phyloP scores from a whole-genome alignment of 1,140 invertebrate genomes.

The Plodia interpunctella region DNA sequence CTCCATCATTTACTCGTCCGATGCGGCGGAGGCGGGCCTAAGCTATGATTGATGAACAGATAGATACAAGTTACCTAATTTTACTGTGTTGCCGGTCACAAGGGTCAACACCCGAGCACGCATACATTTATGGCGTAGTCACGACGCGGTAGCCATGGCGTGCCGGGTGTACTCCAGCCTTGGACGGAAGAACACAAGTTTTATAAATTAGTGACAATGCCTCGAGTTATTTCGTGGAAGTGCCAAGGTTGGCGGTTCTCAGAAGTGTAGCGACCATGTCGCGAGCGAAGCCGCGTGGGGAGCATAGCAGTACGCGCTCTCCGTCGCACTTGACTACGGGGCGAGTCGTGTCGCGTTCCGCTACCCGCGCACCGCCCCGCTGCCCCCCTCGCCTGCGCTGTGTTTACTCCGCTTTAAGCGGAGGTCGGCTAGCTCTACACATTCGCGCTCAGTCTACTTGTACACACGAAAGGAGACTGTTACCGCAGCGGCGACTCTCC shows the following conservation, averaged over 20 bases:
- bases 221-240: slow-evolving; percentile 67
- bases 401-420: slow-evolving; percentile 19
- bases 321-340: slow-evolving; percentile 20
- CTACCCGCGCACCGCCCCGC: slow-evolving; percentile 19
- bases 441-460: slow-evolving; percentile 47
- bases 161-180: slow-evolving; percentile 32
- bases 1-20: slow-evolving; percentile 37
- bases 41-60: slow-evolving; percentile 37
- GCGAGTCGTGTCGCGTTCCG: slow-evolving; percentile 13
- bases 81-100: slow-evolving; percentile 22
- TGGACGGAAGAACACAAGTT: slow-evolving; percentile 50
- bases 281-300: slow-evolving; percentile 17
- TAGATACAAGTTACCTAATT: slow-evolving; percentile 34
- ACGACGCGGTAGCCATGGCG: slow-evolving; percentile 31
- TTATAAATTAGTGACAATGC: slow-evolving; percentile 74
- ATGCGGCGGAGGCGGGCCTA: slow-evolving; percentile 25
- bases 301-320: slow-evolving; percentile 26
- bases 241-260: slow-evolving; percentile 67
- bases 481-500: slow-evolving; percentile 34
- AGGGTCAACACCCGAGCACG: slow-evolving; percentile 28
- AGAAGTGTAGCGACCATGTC: slow-evolving; percentile 54
- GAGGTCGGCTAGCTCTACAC: slow-evolving; percentile 19
- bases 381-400: slow-evolving; percentile 24
- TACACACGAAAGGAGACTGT: slow-evolving; percentile 44
- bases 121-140: slow-evolving; percentile 25